Conservation (phyloP, 2,113 vertebrate genomes). For the Orcinus orca region DNA sequence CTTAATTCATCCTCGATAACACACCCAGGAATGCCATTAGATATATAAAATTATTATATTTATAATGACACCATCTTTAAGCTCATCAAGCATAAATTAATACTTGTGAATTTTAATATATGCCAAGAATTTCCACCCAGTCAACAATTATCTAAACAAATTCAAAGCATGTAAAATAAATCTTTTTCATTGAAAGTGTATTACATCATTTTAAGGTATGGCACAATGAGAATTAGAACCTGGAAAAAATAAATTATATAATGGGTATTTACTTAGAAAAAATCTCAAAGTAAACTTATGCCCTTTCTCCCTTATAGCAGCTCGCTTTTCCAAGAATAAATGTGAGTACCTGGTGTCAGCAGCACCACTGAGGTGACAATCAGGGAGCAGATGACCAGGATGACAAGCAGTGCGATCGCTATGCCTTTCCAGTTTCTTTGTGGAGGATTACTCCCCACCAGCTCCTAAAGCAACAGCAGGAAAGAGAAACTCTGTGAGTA, state of each 20-base stretch:
- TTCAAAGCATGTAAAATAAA: not conserved
- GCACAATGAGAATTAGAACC: not conserved
- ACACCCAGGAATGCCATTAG: not conserved
- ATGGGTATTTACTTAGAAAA: not conserved
- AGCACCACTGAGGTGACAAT: conserved; percentile 99
- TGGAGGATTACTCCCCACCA: conserved; percentile 98
- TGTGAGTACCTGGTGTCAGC: conserved; percentile 94
- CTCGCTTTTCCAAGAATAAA: not conserved
- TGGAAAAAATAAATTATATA: not conserved
- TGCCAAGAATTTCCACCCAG: not conserved
- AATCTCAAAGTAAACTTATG: rapidly evolving
- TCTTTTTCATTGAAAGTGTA: not conserved
- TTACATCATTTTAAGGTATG: not conserved
- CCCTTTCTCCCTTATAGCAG: rapidly evolving
- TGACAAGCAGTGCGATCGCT: conserved; percentile 97
- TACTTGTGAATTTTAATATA: not conserved
- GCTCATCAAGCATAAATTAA: not conserved
- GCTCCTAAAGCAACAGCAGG: conserved; percentile 87
- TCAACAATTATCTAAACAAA: not conserved
- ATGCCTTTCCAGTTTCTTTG: conserved; percentile 99
- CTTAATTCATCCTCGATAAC: not conserved
- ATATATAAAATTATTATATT: not conserved
- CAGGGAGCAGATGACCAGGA: conserved; percentile 98
- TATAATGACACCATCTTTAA: not conserved
- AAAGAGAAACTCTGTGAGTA: conserved; percentile 24